Evolutionary conservation across 2,797 vertebrate species (phyloP), one percentile per base, ranked within the genome.

Genomic region (Takifugu ocellatus): DNA sequence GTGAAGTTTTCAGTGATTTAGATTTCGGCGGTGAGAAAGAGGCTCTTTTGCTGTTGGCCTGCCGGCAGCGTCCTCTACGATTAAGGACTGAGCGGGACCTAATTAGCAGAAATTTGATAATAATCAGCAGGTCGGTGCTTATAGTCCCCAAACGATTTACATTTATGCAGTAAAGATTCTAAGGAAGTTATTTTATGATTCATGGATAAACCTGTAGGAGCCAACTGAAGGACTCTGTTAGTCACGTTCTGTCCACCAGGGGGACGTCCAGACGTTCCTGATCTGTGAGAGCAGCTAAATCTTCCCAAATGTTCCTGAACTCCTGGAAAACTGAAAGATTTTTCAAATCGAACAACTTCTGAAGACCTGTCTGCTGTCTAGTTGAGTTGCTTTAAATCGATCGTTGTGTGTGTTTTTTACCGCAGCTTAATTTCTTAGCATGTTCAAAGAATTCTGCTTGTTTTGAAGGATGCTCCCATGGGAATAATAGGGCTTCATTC

Each of bases 1-100:
- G 64, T 70, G 59, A 59, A 61, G 75, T 90, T 89, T 89, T 83
- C 87, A 91, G 90, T 79, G 29, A 86, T 90, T 91, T 90, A 84
- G 87, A 89, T 87, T 66, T 74, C 78, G 71, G 56, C 73, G 70
- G 71, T 78, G 81, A 68, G 82, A 81, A 85, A 89, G 88, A 82
- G 65, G 66, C 71, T 82, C 70, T 72, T 70, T 68, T 79, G 56
- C 68, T 68, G 56, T 78, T 75, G 73, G 66, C 68, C 66, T 75
- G 58, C 57, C 53, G 65, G 54, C 52, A 63, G 61, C 53, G 74
- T 69, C 72, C 70, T 68, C 65, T 56, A 44, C 63, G 60, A 70
- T 75, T 70, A 71, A 64, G 55, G 47, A 75, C 75, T 72, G 24
- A 74, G 56, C 65, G 61, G 61, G 43, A 74, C 65, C 62, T 56